A percentile compares a stretch with the other conserved stretches of the same genome.
Conservation (phyloP, 1,140 invertebrate genomes). For the Brachionus asplanchnoidis region DNA sequence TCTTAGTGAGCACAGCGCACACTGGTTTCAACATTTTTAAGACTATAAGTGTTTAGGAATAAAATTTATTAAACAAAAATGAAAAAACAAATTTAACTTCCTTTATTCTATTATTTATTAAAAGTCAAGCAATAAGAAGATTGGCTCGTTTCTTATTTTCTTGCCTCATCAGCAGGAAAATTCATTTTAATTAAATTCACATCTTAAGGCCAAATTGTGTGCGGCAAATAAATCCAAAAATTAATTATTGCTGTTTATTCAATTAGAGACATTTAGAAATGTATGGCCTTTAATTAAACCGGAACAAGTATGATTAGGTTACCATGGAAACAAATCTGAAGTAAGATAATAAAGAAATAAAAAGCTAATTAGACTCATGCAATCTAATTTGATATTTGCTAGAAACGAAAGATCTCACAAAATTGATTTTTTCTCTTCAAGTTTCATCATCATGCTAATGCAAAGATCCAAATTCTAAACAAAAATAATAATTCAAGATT, state of each 20-base stretch:
- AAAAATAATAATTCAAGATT: background rate
- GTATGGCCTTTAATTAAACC: background rate
- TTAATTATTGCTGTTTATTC: background rate
- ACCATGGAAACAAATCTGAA: background rate
- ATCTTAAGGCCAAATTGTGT: background rate
- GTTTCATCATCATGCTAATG: background rate
- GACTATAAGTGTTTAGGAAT: conserved; percentile 85
- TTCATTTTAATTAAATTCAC: background rate
- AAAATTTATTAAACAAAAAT: background rate
- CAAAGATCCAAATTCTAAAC: background rate
- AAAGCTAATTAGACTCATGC: background rate
- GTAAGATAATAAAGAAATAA: background rate
- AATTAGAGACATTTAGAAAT: background rate
- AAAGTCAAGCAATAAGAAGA: background rate
- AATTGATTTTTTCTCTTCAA: background rate
- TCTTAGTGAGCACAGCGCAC: conserved; percentile 85
- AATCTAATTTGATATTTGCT: background rate
- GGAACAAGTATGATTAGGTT: background rate
- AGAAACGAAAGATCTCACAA: background rate
- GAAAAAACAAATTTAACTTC: background rate
- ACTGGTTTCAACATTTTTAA: conserved; percentile 94
- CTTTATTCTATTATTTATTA: background rate
- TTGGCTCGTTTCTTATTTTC: background rate
- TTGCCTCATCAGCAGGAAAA: background rate
- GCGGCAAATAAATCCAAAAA: background rate